These are phyloP conservation scores for Ladona fulva DNA, from an alignment of 1,140 invertebrate species.

Conservation along the genomic window DNA sequence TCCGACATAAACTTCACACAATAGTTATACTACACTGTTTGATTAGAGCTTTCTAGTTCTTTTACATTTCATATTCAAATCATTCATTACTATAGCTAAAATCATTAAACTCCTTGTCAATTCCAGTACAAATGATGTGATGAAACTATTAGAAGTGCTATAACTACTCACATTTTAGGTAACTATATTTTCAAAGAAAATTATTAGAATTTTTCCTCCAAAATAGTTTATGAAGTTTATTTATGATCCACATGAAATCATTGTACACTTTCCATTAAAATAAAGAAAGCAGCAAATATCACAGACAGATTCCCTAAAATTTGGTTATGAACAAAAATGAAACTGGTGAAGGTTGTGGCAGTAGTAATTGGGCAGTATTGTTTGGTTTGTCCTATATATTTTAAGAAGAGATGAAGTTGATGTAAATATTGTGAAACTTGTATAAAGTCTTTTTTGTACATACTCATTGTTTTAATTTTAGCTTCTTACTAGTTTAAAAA, in stretches of 20 bases:
- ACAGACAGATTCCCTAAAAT: not conserved
- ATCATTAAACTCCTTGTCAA: not conserved
- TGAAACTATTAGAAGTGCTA: constrained; percentile 1
- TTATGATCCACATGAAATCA: not conserved
- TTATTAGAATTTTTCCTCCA: not conserved
- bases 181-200: not conserved
- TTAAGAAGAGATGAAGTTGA: not conserved
- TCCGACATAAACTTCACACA: too few species aligned
- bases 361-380: constrained; percentile 5
- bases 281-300: not conserved
- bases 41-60: too few species aligned
- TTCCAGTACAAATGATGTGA: constrained; percentile 1
- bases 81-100: too few species aligned
- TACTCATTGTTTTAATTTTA: constrained; percentile 6
- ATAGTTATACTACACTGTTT: too few species aligned
- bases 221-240: not conserved
- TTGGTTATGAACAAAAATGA: not conserved
- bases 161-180: not conserved
- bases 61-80: too few species aligned
- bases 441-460: not conserved
- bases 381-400: constrained; percentile 10
- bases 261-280: not conserved
- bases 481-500: not conserved
- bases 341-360: not conserved
- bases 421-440: constrained; percentile 10